These are phyloP conservation scores for Frankliniella fusca DNA, from an alignment of 2,888 invertebrate genomes.

Conservation along the genomic window DNA sequence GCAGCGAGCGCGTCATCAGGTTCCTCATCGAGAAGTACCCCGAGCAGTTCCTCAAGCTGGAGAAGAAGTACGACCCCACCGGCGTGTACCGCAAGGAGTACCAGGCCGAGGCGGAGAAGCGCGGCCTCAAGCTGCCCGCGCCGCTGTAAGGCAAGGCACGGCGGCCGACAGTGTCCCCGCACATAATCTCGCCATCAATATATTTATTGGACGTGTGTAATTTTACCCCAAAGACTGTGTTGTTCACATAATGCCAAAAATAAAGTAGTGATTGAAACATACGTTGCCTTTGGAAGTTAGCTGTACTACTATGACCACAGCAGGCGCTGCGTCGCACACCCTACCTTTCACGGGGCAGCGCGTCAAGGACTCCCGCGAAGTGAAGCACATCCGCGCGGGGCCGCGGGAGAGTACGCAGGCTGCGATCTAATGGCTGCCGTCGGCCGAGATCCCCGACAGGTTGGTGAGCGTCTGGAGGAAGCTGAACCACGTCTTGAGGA, in stretches of 20 bases:
- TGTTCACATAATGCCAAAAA: no score
- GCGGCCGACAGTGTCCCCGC: no score
- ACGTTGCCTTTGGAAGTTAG: no score
- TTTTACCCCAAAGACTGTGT: not conserved
- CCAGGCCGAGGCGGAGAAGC: conserved; percentile 54
- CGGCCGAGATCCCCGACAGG: no score
- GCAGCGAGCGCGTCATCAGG: conserved; percentile 61
- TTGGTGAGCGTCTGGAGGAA: not conserved
- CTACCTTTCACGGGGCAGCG: no score
- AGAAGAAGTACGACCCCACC: conserved; percentile 64
- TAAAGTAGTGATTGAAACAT: no score
- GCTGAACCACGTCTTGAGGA: conserved; percentile 6
- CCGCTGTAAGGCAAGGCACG: not conserved
- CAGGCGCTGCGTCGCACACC: no score
- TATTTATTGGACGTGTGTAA: not conserved
- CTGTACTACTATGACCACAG: no score
- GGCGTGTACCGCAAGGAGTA: conserved; percentile 63
- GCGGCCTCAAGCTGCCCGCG: conserved; percentile 48
- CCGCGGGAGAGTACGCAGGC: no score
- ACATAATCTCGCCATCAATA: not conserved
- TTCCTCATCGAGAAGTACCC: conserved; percentile 63
- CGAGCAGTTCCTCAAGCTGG: conserved; percentile 60
- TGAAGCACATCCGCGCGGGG: no score
- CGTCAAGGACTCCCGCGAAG: no score
- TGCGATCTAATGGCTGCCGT: no score